A percentile compares a stretch with the other conserved stretches of the same genome.
These are phyloP conservation scores for Drosophila willistoni DNA, from an alignment of 1,140 invertebrate genomes.

Conservation along the genomic window DNA sequence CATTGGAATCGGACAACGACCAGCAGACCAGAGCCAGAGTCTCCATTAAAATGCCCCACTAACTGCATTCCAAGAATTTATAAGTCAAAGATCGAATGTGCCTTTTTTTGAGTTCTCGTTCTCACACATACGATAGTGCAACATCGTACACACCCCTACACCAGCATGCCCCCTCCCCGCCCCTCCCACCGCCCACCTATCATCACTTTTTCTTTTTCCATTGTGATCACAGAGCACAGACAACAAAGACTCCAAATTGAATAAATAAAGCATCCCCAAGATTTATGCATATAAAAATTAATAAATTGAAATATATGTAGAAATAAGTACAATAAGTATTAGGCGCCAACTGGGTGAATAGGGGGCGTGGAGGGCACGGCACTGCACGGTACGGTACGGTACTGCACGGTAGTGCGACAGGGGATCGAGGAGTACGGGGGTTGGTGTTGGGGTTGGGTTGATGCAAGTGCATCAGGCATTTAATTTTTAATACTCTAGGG, in stretches of 20 bases:
- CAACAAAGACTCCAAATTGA: conserved; percentile 80
- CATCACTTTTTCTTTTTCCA: conserved; percentile 2
- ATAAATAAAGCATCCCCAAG: conserved; percentile 72
- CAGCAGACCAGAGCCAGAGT: conserved; percentile 40
- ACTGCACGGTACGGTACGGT: neutral
- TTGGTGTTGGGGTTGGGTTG: neutral
- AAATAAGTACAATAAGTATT: conserved; percentile 65
- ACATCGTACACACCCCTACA: neutral
- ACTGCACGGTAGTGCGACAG: neutral
- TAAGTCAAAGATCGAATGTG: conserved; percentile 80
- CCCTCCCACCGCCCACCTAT: conserved; percentile 45
- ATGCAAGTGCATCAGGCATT: conserved; percentile 63
- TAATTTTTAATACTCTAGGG: conserved; percentile 56
- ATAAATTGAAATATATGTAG: conserved; percentile 77
- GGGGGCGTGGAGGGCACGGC: neutral
- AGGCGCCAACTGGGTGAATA: conserved; percentile 56
- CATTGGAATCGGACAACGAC: conserved; percentile 33
- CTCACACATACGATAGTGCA: conserved; percentile 48
- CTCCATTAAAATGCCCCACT: conserved; percentile 76
- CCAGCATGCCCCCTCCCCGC: neutral
- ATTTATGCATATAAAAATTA: conserved; percentile 80
- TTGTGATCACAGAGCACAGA: conserved; percentile 58
- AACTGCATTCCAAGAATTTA: conserved; percentile 81
- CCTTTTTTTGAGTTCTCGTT: conserved; percentile 11
- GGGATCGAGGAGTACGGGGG: neutral